Evolutionary conservation across 2,888 invertebrate species (phyloP).

Genomic region (Drosophila formosana): DNA sequence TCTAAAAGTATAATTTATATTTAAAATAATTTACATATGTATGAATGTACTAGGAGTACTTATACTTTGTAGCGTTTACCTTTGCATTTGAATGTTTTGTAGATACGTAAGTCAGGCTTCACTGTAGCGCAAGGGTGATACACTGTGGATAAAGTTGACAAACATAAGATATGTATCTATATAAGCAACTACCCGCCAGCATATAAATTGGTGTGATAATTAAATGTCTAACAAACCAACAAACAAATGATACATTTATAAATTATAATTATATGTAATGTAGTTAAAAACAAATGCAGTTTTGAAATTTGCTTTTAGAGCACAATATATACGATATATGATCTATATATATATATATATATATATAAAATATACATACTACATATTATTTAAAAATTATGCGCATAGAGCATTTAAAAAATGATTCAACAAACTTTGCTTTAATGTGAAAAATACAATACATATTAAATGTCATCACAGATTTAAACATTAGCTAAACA

Average conservation of each 20-base stretch:
- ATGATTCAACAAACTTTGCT: conserved; percentile 49
- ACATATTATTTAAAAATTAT: conserved; percentile 30
- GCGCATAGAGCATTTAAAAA: conserved; percentile 61
- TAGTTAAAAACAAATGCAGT: conserved; percentile 55
- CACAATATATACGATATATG: conserved; percentile 38
- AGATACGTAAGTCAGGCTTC: conserved; percentile 75
- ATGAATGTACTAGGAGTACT: conserved; percentile 48
- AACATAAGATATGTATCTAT: conserved; percentile 61
- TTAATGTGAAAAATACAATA: conserved; percentile 63
- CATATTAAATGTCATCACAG: conserved; percentile 52
- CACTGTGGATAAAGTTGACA: conserved; percentile 55
- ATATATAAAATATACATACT: conserved; percentile 15
- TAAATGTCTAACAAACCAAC: conserved; percentile 65
- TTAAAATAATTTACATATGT: conserved; percentile 23
- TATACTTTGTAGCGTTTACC: conserved; percentile 55
- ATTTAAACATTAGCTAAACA: conserved; percentile 42
- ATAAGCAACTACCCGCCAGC: conserved; percentile 83
- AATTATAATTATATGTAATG: conserved; percentile 35
- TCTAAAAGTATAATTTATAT: conserved; percentile 19
- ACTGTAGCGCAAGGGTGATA: conserved; percentile 79
- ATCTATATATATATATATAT: conserved; percentile 21
- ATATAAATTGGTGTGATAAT: conserved; percentile 84
- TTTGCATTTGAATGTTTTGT: conserved; percentile 63
- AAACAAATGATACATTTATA: conserved; percentile 35
- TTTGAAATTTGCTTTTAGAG: conserved; percentile 69